Conservation (phyloP, 2,113 vertebrate species). For the Panthera uncia region DNA sequence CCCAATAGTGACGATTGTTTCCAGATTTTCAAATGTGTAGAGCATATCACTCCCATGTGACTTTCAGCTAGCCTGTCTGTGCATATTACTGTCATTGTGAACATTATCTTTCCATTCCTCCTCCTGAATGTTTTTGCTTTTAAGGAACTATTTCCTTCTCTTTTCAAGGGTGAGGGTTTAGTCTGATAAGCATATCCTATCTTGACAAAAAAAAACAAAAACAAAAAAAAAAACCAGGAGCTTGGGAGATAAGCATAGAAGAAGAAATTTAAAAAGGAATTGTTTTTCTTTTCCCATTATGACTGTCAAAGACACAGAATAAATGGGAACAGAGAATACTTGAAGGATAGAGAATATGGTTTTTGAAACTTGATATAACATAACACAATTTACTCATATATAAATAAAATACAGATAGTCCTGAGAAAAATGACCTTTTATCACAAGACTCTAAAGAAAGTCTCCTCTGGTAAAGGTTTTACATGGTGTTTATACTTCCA, state of each 20-base stretch:
- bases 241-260: background rate
- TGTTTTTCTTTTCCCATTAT: background rate
- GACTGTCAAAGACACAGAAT: background rate
- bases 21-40: background rate
- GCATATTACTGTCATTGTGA: background rate
- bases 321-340: background rate
- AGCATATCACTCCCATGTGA: background rate
- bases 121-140: background rate
- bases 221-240: background rate
- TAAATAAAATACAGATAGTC: background rate
- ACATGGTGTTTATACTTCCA: background rate
- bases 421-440: background rate
- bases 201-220: constrained; percentile 4
- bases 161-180: constrained; percentile 2
- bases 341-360: background rate
- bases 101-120: background rate
- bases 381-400: background rate
- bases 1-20: background rate
- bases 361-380: background rate
- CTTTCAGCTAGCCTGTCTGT: background rate
- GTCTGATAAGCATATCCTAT: background rate
- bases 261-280: background rate
- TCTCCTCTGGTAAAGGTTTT: background rate
- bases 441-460: background rate
- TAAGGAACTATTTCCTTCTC: background rate